Conservation (phyloP, 2,888 invertebrate genomes). For the Siphlonurus alternatus region DNA sequence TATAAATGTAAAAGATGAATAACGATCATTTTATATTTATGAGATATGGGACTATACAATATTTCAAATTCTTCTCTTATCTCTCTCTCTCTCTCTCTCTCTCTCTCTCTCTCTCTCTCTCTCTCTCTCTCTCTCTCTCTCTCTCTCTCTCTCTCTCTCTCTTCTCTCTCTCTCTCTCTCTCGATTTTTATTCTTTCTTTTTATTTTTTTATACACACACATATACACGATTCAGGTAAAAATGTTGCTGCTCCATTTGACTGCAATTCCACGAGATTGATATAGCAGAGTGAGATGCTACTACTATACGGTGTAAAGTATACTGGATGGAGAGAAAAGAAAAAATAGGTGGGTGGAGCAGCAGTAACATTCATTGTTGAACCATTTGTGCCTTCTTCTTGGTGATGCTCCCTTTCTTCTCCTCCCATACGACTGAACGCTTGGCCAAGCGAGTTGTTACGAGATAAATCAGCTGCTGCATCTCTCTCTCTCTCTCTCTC, state of each 20-base stretch:
- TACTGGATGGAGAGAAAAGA: background rate
- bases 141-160: background rate
- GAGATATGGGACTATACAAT: slow-evolving; percentile 1
- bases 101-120: background rate
- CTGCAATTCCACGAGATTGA: slow-evolving; percentile 2
- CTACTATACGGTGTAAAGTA: background rate
- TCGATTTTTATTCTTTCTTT: no score
- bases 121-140: background rate
- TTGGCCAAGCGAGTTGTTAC: background rate
- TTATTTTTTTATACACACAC: no score
- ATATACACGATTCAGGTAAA: background rate
- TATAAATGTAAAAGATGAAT: background rate
- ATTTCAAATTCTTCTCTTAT: background rate
- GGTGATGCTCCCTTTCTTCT: background rate
- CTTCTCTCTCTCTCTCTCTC: background rate
- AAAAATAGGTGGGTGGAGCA: background rate
- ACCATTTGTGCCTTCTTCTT: no score
- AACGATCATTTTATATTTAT: slow-evolving; percentile 3
- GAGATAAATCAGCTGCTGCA: background rate
- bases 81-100: background rate
- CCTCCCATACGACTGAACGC: background rate
- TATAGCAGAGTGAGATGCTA: background rate
- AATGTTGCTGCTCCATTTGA: slow-evolving; percentile 1
- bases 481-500: background rate
- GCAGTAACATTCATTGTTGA: background rate